Evolutionary conservation across 2,113 vertebrate genomes (phyloP).

Genomic region (Sialia sialis): DNA sequence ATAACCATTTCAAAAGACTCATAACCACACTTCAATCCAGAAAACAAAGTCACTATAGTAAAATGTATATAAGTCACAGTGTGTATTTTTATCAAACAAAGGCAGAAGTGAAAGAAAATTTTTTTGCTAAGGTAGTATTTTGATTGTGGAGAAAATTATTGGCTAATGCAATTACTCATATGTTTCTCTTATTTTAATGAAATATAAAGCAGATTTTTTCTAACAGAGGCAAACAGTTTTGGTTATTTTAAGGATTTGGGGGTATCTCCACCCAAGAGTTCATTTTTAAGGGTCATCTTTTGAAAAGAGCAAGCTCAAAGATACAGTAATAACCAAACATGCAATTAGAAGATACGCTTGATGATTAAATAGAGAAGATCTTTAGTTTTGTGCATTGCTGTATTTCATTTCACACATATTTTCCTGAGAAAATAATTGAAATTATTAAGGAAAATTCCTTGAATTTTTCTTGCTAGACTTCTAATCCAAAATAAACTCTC

Average conservation of each 20-base stretch:
- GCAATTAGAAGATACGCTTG: not conserved
- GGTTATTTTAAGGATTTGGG: not conserved
- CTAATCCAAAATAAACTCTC: not conserved
- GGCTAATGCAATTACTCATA: not conserved
- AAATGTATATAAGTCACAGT: fast-evolving
- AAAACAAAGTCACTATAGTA: not conserved
- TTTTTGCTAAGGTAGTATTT: not conserved
- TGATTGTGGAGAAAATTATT: not conserved
- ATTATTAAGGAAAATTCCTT: not conserved
- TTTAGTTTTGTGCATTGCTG: not conserved
- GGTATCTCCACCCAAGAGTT: not conserved
- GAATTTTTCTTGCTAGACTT: not conserved
- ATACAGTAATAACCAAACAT: fast-evolving
- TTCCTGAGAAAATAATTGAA: not conserved
- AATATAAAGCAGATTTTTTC: not conserved
- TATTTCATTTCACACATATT: not conserved
- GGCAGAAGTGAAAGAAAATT: not conserved
- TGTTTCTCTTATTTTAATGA: not conserved
- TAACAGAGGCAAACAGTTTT: not conserved
- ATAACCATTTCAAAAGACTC: not conserved
- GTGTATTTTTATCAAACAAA: not conserved
- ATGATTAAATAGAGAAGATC: not conserved
- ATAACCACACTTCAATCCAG: not conserved
- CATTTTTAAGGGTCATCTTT: not conserved
- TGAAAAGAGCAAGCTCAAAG: not conserved